Evolutionary conservation across 2,888 invertebrate genomes (phyloP).

Genomic region (Orchestes rusci): DNA sequence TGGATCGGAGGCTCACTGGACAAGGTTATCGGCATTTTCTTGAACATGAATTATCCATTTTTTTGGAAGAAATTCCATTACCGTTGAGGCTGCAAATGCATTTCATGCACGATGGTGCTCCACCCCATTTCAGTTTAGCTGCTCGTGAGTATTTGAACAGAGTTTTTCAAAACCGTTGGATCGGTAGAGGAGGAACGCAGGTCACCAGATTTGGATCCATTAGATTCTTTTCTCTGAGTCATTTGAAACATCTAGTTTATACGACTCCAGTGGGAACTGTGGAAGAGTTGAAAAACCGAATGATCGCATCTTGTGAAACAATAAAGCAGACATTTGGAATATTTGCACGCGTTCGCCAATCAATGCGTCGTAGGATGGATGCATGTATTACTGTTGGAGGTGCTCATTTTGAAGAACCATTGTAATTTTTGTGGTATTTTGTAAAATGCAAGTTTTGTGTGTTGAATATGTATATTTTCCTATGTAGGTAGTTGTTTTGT

Average conservation of each 20-base stretch:
- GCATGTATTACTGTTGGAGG: slow-evolving; percentile 1
- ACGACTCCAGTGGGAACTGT: slow-evolving; percentile 1
- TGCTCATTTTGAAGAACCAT: slow-evolving; percentile 1
- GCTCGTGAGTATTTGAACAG: no score
- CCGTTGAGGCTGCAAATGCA: no score
- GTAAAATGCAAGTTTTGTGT: no score
- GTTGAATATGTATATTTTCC: not conserved
- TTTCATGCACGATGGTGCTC: no score
- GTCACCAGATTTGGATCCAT: slow-evolving; percentile 1
- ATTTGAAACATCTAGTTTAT: not conserved
- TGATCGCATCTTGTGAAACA: slow-evolving; percentile 3
- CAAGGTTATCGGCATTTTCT: no score
- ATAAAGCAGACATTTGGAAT: not conserved
- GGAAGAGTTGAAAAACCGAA: no score
- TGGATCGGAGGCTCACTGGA: no score
- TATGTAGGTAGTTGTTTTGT: not conserved
- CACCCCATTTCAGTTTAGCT: no score
- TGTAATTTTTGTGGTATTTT: no score
- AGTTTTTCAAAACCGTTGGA: no score
- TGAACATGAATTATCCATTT: no score
- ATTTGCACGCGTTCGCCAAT: not conserved
- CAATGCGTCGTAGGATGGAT: slow-evolving; percentile 5
- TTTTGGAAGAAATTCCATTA: no score
- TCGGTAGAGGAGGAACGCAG: slow-evolving; percentile 2
- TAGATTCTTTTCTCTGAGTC: slow-evolving; percentile 1